phyloP scores from a whole-genome alignment of 2,113 vertebrate genomes.

The Daphoenositta chrysoptera region DNA sequence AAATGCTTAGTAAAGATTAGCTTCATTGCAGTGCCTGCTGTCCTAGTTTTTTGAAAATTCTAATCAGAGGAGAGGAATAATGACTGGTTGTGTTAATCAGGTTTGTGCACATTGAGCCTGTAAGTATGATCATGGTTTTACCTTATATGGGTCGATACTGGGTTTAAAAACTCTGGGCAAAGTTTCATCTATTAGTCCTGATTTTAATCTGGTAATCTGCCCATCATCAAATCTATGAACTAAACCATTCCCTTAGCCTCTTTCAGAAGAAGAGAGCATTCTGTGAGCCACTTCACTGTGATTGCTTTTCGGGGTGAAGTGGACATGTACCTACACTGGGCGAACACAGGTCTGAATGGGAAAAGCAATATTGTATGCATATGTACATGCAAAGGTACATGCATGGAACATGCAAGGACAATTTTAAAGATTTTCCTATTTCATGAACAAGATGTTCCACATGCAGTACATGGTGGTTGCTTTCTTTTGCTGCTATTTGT shows the following conservation, averaged over 20 bases:
- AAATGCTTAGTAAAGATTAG: background rate
- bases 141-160: background rate
- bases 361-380: background rate
- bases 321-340: background rate
- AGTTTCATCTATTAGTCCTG: background rate
- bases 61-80: background rate
- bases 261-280: background rate
- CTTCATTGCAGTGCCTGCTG: background rate
- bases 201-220: background rate
- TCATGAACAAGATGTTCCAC: background rate
- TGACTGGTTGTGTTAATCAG: background rate
- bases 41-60: background rate
- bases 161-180: background rate
- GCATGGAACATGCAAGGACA: background rate
- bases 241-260: background rate
- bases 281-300: background rate
- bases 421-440: background rate
- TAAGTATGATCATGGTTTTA: background rate
- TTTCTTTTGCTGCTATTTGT: background rate
- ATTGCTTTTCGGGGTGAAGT: background rate
- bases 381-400: background rate
- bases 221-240: background rate
- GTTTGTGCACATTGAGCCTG: background rate
- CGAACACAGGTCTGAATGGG: background rate
- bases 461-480: background rate